Base-by-base conservation (phyloP, 64 coral and sea anemone genomes). In the Montipora sp. region DNA sequence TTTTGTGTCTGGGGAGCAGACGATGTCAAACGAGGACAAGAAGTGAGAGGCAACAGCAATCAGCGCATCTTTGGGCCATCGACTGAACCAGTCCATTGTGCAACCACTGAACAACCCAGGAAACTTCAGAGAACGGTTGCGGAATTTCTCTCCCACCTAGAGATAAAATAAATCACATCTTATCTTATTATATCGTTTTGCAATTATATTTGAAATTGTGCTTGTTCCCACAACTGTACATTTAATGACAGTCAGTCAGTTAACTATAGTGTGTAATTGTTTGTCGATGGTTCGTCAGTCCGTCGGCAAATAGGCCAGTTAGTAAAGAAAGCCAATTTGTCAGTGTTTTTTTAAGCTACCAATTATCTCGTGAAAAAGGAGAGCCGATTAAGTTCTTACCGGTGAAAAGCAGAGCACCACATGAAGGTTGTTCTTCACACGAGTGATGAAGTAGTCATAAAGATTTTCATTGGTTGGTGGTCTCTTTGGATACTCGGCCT, bases 31-130 rank as follows among this genome's bases (percentile, higher is more conserved):
- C 0, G 92, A 51, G 15, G 98, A 91, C 78, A 99, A 59, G 68
- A 99, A 99, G 90, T 99, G 92, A 58, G 95, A 94, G 7, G 98
- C 98, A 3, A 99, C 98, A 8, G 98, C 98, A 8, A 99, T 87
- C 50, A 99, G 78, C 15, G 98, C 98, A 92, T 99, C 98, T 75
- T 96, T 96, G 69, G 98, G 98, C 98, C 98, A 99, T 85, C 98
- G 95, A 86, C 98, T 99, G 51, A 98, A 98, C 97, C 97, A 98
- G 73, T 98, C 97, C 97, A 98, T 98, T 8, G 97, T 98, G 73
- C 97, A 98, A 59, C 97, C 97, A 47, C 94, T 98, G 66, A 98
- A 95, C 83, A 98, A 78, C 23, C 97, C 97, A 14, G 97, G 97
- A 74, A 98, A 98, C 71, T 98, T 98, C 57, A 98, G 81, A n/a